A percentile compares a stretch with the other conserved stretches of the same genome.
These are phyloP conservation scores for Ecdyonurus torrentis DNA, from an alignment of 2,888 invertebrate genomes.

Conservation along the genomic window DNA sequence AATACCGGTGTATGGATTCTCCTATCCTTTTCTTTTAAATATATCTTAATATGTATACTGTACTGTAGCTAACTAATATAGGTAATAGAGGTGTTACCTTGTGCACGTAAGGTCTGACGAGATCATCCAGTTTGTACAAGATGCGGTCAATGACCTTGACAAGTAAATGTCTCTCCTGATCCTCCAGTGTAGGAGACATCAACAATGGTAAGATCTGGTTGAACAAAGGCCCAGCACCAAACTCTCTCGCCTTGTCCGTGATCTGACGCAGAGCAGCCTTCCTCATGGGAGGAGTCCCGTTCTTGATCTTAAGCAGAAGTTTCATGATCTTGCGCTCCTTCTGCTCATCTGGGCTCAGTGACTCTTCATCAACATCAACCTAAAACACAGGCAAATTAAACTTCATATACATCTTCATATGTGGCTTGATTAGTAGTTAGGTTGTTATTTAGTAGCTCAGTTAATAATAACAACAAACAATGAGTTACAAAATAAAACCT, in stretches of 20 bases:
- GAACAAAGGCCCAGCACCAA: slow-evolving; percentile 96
- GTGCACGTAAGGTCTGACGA: slow-evolving; percentile 98
- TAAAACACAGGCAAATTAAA: no score
- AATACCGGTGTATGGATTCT: background rate
- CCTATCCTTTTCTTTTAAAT: background rate
- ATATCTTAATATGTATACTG: background rate
- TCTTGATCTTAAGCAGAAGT: slow-evolving; percentile 92
- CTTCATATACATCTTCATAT: no score
- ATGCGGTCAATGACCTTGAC: slow-evolving; percentile 99
- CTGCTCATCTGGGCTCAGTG: slow-evolving; percentile 86
- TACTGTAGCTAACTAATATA: background rate
- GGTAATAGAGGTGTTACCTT: slow-evolving; percentile 40
- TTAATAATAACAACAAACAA: no score
- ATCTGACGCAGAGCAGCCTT: slow-evolving; percentile 95
- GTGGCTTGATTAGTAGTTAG: no score
- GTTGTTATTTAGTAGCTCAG: no score
- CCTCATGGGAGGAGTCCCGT: slow-evolving; percentile 98
- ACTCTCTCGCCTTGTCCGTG: slow-evolving; percentile 96
- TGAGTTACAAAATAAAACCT: no score
- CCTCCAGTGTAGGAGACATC: slow-evolving; percentile 99
- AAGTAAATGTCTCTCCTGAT: slow-evolving; percentile 95
- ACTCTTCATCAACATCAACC: slow-evolving; percentile 93
- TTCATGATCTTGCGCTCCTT: slow-evolving; percentile 99
- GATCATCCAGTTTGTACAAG: slow-evolving; percentile 92
- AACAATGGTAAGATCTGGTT: slow-evolving; percentile 96